Conservation (phyloP, 2,797 vertebrate genomes). For the Pseudochirops cupreus region DNA sequence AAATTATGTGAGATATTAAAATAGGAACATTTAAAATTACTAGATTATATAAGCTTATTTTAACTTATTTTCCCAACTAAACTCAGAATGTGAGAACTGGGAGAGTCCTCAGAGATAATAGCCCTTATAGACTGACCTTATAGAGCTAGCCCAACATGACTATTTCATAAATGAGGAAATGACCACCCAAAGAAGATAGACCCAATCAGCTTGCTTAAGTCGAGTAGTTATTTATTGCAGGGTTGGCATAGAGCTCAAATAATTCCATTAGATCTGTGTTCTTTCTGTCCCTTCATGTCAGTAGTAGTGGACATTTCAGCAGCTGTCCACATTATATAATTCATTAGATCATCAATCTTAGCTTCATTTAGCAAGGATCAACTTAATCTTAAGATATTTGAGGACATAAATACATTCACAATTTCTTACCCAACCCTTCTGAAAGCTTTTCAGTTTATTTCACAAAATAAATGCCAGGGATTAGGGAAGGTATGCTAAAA, state of each 20-base stretch:
- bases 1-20: constrained; percentile 23
- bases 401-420: background rate
- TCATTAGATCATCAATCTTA: background rate
- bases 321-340: background rate
- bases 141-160: background rate
- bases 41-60: constrained; percentile 20
- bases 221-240: background rate
- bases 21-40: constrained; percentile 27
- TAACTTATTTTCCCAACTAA: background rate
- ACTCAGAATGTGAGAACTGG: background rate
- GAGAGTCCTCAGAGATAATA: background rate
- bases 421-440: background rate
- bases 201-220: background rate
- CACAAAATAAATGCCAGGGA: background rate
- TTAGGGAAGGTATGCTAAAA: background rate
- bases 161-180: background rate
- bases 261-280: background rate
- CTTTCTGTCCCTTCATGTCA: background rate
- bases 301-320: background rate
- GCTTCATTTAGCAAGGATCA: background rate
- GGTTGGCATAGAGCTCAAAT: background rate
- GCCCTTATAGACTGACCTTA: background rate
- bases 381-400: background rate
- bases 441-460: background rate
- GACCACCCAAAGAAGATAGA: constrained; percentile 14